phyloP scores from a whole-genome alignment of 2,797 vertebrate species.

The Parauchenoglanis punctatus region DNA sequence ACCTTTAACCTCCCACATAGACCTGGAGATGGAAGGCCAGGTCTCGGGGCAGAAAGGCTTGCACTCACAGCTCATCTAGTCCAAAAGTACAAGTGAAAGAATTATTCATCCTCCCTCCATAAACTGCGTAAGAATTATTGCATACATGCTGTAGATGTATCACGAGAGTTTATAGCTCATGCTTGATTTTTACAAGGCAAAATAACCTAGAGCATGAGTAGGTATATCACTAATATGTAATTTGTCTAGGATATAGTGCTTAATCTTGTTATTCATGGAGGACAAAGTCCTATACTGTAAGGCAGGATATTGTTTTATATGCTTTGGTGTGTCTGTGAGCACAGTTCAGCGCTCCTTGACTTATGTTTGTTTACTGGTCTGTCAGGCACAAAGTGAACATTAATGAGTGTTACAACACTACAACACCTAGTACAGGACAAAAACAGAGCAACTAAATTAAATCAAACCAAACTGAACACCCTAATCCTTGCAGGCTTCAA shows the following conservation, averaged over 20 bases:
- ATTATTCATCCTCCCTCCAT: background rate
- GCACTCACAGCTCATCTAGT: background rate
- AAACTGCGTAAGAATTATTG: background rate
- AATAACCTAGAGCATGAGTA: slow-evolving; percentile 3
- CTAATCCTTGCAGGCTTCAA: slow-evolving; percentile 16
- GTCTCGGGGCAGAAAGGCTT: background rate
- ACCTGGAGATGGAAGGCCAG: slow-evolving; percentile 1
- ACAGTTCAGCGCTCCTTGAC: slow-evolving; percentile 29
- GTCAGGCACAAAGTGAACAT: background rate
- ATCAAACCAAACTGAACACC: slow-evolving; percentile 39
- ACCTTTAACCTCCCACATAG: slow-evolving; percentile 23
- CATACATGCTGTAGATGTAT: background rate
- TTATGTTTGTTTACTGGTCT: slow-evolving; percentile 15
- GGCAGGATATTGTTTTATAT: slow-evolving; percentile 52
- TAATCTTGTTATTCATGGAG: slow-evolving; percentile 28
- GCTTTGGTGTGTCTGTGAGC: slow-evolving; percentile 40
- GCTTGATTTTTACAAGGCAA: background rate
- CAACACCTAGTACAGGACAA: slow-evolving; percentile 45
- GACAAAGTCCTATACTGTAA: slow-evolving; percentile 53
- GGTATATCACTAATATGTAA: slow-evolving; percentile 33
- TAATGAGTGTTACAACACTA: slow-evolving; percentile 14
- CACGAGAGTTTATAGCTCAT: background rate
- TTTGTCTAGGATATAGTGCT: slow-evolving; percentile 14
- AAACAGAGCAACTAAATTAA: slow-evolving; percentile 47
- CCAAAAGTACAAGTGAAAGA: background rate